A percentile compares a stretch with the other conserved stretches of the same genome.
Conservation (phyloP, 2,797 vertebrate genomes). For the Sitta carolinensis region DNA sequence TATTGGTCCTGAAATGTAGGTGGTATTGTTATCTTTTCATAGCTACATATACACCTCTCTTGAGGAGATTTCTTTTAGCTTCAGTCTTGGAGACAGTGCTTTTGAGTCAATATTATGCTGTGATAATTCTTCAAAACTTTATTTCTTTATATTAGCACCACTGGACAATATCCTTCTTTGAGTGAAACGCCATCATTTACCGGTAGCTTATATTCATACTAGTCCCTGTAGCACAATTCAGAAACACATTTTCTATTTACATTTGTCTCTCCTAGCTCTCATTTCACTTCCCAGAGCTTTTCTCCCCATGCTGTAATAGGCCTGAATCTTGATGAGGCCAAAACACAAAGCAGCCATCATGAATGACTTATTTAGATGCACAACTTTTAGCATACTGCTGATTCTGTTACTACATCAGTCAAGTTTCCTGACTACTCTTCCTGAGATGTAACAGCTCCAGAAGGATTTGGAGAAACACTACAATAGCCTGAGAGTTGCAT, state of each 20-base stretch:
- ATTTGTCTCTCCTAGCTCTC: constrained; percentile 50
- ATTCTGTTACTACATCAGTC: constrained; percentile 42
- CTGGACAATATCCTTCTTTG: constrained; percentile 43
- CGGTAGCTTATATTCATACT: constrained; percentile 45
- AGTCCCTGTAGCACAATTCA: constrained; percentile 49
- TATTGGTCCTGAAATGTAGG: constrained; percentile 8
- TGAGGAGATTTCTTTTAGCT: constrained; percentile 46
- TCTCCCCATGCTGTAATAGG: constrained; percentile 35
- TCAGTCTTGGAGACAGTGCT: background rate
- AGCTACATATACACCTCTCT: constrained; percentile 18
- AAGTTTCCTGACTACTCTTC: constrained; percentile 54
- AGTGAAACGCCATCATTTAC: constrained; percentile 50
- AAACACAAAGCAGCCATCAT: constrained; percentile 63
- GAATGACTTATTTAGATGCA: constrained; percentile 59
- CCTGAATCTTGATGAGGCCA: constrained; percentile 56
- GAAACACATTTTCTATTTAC: constrained; percentile 61
- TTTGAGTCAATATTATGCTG: constrained; percentile 38
- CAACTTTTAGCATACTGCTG: constrained; percentile 56
- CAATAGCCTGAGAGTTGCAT: constrained; percentile 11
- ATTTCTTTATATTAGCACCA: constrained; percentile 33
- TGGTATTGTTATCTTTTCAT: constrained; percentile 33
- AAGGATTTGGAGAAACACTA: constrained; percentile 28
- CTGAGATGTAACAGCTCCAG: background rate
- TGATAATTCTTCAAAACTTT: constrained; percentile 45
- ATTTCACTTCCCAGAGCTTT: constrained; percentile 46